These are phyloP conservation scores for Thaumatotibia leucotreta DNA, from an alignment of 1,140 invertebrate genomes.

Conservation along the genomic window DNA sequence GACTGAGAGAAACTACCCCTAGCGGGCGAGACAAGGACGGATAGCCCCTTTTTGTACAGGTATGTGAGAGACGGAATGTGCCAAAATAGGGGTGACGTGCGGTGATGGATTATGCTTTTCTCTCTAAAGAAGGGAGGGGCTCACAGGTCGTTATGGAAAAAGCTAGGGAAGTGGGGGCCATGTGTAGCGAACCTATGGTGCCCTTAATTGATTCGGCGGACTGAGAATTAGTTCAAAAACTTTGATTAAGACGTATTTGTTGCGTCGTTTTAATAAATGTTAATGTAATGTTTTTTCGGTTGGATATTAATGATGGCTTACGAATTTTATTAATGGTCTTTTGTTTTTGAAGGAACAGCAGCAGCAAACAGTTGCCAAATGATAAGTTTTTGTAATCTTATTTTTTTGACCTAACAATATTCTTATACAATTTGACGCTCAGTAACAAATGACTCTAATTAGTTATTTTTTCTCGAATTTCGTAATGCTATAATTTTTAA, in stretches of 20 bases:
- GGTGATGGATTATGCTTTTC: constrained; percentile 78
- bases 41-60: constrained; percentile 32
- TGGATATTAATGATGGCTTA: constrained; percentile 23
- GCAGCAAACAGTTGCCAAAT: constrained; percentile 4
- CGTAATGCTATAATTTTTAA: background rate
- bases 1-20: constrained; percentile 78
- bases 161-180: constrained; percentile 73
- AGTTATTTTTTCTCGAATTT: background rate
- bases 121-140: constrained; percentile 77
- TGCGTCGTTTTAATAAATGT: constrained; percentile 12
- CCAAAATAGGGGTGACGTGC: constrained; percentile 78
- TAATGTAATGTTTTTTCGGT: constrained; percentile 29
- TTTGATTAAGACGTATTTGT: constrained; percentile 12
- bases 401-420: background rate
- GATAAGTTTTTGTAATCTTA: background rate
- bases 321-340: constrained; percentile 5
- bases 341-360: background rate
- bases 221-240: constrained; percentile 1
- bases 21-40: constrained; percentile 59
- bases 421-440: background rate
- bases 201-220: constrained; percentile 60
- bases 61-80: constrained; percentile 47
- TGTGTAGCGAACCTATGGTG: constrained; percentile 62
- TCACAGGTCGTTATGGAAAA: constrained; percentile 78
- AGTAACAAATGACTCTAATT: background rate